These are phyloP conservation scores for Osmerus mordax DNA, from an alignment of 2,113 vertebrate genomes.

Conservation along the genomic window DNA sequence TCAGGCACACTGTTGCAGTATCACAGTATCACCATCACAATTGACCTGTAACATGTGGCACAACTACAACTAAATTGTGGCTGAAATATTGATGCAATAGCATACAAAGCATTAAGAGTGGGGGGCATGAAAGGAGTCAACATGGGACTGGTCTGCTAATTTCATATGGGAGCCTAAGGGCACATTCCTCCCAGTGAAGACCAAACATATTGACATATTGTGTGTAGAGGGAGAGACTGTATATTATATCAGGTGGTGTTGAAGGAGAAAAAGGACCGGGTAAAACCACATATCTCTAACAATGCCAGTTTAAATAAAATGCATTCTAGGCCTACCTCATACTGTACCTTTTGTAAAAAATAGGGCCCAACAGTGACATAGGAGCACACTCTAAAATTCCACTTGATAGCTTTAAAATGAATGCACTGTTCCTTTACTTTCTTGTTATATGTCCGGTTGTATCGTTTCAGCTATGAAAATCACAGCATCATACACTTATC, in stretches of 20 bases:
- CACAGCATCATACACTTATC: no score
- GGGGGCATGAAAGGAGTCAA: conserved; percentile 69
- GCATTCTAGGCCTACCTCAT: background rate
- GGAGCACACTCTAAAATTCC: no score
- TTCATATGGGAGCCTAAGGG: conserved; percentile 70
- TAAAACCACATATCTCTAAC: conserved; percentile 18
- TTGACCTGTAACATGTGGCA: conserved; percentile 66
- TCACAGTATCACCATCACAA: conserved; percentile 37
- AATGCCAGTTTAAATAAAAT: conserved; percentile 8
- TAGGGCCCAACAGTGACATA: background rate
- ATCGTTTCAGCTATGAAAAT: no score
- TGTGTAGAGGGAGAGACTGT: conserved; percentile 57
- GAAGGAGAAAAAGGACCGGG: conserved; percentile 36
- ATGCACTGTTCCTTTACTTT: no score
- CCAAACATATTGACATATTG: conserved; percentile 70
- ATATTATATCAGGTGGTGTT: conserved; percentile 49
- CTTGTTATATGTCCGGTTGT: no score
- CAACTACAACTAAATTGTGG: conserved; percentile 69
- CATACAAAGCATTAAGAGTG: conserved; percentile 62
- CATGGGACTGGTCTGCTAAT: conserved; percentile 71
- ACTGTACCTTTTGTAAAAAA: conserved; percentile 16
- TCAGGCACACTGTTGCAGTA: conserved; percentile 35
- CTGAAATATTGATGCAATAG: conserved; percentile 71
- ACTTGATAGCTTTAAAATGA: no score
- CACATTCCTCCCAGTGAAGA: conserved; percentile 70